A percentile compares a stretch with the other conserved stretches of the same genome.
Conservation (phyloP, 2,797 vertebrate species). For the Sebastes variabilis region DNA sequence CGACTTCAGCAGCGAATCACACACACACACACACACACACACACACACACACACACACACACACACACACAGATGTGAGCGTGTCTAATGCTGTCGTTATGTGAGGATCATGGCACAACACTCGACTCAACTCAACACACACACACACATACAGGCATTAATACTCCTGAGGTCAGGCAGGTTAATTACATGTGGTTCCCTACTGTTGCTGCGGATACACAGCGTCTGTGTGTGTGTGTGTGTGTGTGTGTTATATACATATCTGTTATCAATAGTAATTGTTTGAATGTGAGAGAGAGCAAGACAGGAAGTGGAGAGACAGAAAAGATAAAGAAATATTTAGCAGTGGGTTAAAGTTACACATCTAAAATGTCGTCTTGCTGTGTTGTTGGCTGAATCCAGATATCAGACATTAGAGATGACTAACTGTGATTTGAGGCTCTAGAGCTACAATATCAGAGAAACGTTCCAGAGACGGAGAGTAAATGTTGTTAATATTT, state of each 20-base stretch:
- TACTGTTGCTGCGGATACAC: conserved; percentile 83
- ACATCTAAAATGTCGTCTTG: no score
- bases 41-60: no score
- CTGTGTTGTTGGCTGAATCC: no score
- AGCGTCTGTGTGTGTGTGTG: no score
- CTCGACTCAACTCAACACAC: conserved; percentile 14
- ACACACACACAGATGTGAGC: conserved; percentile 9
- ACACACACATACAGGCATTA: conserved; percentile 78
- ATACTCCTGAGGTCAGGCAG: conserved; percentile 85
- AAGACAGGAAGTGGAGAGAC: background rate
- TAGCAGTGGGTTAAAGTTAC: no score
- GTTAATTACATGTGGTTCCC: conserved; percentile 93
- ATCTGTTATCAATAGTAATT: no score
- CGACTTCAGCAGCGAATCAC: background rate
- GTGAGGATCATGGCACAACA: conserved; percentile 47
- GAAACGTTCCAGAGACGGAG: no score
- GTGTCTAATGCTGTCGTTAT: conserved; percentile 50
- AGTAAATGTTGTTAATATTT: no score
- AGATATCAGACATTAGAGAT: no score
- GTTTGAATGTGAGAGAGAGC: no score
- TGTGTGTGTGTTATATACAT: no score
- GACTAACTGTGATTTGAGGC: fast-evolving
- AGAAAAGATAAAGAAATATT: background rate
- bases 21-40: conserved; percentile 12
- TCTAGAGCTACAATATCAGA: no score